phyloP scores from a whole-genome alignment of 2,888 invertebrate genomes.

The Dermolepida albohirtum region DNA sequence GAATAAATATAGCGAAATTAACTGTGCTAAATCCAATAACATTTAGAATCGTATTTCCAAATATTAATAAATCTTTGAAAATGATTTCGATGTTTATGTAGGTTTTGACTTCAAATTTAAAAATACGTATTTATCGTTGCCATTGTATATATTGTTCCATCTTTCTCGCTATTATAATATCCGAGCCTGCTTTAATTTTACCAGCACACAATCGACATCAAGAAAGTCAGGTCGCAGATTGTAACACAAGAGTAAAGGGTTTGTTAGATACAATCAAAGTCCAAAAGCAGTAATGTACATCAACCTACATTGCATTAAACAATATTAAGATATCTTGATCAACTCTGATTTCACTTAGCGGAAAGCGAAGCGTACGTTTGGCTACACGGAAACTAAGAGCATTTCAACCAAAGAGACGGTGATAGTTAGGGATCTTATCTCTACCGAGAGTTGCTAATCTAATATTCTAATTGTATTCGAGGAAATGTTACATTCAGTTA shows the following conservation, averaged over 20 bases:
- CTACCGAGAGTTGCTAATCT: conserved; percentile 59
- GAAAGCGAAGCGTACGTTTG: conserved; percentile 42
- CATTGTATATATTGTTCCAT: no score
- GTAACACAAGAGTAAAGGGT: conserved; percentile 29
- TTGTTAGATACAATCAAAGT: conserved; percentile 43
- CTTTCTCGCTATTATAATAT: not conserved
- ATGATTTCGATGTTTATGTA: not conserved
- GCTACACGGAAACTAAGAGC: conserved; percentile 54
- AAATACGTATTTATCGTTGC: not conserved
- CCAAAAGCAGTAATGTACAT: conserved; percentile 45
- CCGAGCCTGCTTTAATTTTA: conserved; percentile 12
- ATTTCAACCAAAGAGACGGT: conserved; percentile 45
- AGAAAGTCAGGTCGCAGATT: not conserved
- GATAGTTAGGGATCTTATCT: conserved; percentile 59
- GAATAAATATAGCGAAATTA: no score
- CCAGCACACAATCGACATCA: conserved; percentile 2
- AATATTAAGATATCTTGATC: conserved; percentile 62
- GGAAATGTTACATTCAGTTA: conserved; percentile 66
- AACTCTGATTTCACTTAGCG: conserved; percentile 62
- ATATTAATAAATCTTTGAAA: no score
- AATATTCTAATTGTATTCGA: conserved; percentile 68
- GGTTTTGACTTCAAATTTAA: not conserved
- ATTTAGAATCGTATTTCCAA: no score
- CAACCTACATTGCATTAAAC: conserved; percentile 55
- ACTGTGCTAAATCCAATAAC: no score